phyloP scores from a whole-genome alignment of 2,113 vertebrate genomes.

The Malurus elegans region DNA sequence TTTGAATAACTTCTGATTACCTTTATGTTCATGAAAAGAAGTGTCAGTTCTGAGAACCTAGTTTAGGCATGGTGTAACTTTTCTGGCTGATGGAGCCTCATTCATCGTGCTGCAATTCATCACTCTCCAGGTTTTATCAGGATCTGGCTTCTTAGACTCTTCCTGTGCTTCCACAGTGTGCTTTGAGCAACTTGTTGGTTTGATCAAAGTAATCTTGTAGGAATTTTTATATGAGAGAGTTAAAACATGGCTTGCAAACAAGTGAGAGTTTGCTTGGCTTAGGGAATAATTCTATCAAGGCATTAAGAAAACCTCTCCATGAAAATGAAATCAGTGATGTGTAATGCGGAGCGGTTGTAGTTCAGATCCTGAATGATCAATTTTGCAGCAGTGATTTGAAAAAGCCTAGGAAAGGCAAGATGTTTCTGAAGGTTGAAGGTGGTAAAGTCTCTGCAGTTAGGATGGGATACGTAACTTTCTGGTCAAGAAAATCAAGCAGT shows the following conservation, averaged over 20 bases:
- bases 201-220: not conserved
- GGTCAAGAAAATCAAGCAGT: not conserved
- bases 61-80: not conserved
- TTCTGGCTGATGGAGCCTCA: not conserved
- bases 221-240: not conserved
- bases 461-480: accelerated
- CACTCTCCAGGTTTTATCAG: not conserved
- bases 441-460: not conserved
- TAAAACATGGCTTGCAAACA: not conserved
- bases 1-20: not conserved
- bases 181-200: not conserved
- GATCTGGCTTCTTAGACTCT: not conserved
- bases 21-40: not conserved
- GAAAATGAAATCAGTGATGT: not conserved
- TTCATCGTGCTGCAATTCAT: not conserved
- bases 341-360: not conserved
- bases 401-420: not conserved
- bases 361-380: not conserved
- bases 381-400: not conserved
- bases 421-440: not conserved
- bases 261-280: not conserved
- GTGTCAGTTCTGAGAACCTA: not conserved
- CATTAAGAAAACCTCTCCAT: not conserved
- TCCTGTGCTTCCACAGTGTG: not conserved
- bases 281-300: not conserved